Percentiles rank a stretch among this genome's conserved stretches.
Evolutionary conservation across 2,888 invertebrate genomes (phyloP).

Genomic region (Eristalinus sepulchralis): DNA sequence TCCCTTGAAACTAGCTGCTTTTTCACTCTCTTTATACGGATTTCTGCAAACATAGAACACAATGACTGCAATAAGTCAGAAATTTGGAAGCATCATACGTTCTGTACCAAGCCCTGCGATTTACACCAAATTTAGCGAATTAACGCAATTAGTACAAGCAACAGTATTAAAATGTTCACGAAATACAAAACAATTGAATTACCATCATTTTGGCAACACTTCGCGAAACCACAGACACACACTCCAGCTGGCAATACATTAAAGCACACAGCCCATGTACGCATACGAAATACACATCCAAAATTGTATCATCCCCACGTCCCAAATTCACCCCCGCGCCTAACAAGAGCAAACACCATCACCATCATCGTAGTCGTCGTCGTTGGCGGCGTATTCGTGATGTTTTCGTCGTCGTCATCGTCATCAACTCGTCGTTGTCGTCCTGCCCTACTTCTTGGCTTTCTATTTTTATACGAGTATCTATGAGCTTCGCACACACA

Average conservation of each 20-base stretch:
- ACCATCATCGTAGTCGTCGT: constrained; percentile 14
- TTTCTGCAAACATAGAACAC: too few relatives aligned
- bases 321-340: not conserved
- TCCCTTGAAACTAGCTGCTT: too few relatives aligned
- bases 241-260: not conserved
- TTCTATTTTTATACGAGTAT: constrained; percentile 73
- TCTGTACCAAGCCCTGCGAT: too few relatives aligned
- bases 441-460: constrained; percentile 70
- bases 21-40: too few relatives aligned
- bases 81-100: too few relatives aligned
- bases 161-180: not conserved
- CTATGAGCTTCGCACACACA: constrained; percentile 74
- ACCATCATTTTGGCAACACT: constrained; percentile 5
- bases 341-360: constrained; percentile 33
- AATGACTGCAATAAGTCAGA: too few relatives aligned
- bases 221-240: not conserved
- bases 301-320: constrained; percentile 1
- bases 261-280: not conserved
- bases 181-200: constrained; percentile 1
- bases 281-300: not conserved
- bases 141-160: not conserved
- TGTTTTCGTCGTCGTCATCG: constrained; percentile 31
- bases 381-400: constrained; percentile 11
- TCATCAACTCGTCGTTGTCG: constrained; percentile 55
- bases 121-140: not conserved